Conservation (phyloP, 1,140 invertebrate genomes). For the Diploscapter pachys region DNA sequence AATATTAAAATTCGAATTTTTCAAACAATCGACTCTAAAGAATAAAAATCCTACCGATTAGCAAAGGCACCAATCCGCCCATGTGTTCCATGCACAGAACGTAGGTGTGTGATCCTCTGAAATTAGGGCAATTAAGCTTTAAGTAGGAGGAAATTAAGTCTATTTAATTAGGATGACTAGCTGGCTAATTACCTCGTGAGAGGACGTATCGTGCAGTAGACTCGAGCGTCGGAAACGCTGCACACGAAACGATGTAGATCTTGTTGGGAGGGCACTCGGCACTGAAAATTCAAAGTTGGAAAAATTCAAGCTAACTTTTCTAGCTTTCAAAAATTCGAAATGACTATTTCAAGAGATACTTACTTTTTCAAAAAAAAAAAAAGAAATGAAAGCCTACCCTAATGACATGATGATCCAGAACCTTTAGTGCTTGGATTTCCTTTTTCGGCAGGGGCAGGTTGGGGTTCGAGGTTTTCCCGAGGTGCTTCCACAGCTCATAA, state of each 20-base stretch:
- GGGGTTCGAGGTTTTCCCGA: constrained; percentile 62
- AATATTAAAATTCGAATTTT: neutral
- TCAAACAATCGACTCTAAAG: neutral
- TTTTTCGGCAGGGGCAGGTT: constrained; percentile 78
- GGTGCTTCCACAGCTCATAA: constrained; percentile 49
- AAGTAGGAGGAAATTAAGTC: too few relatives aligned
- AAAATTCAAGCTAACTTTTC: neutral
- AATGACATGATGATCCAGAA: constrained; percentile 91
- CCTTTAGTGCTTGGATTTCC: constrained; percentile 76
- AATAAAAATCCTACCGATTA: constrained; percentile 71
- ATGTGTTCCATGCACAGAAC: constrained; percentile 93
- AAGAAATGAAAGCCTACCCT: constrained; percentile 66
- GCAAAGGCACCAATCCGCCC: constrained; percentile 86
- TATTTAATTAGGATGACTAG: too few relatives aligned
- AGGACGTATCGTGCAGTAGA: constrained; percentile 82
- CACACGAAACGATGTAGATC: constrained; percentile 87
- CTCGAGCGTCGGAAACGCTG: constrained; percentile 84
- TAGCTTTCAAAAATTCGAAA: too few relatives aligned
- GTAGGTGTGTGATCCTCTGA: constrained; percentile 65
- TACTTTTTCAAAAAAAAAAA: neutral
- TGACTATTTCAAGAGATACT: too few relatives aligned
- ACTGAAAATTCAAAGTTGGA: constrained; percentile 65
- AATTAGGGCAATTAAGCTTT: too few relatives aligned
- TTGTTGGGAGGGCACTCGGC: constrained; percentile 82
- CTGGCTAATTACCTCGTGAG: constrained; percentile 20